phyloP scores from a whole-genome alignment of 2,888 invertebrate genomes.

The Geophilus truncorum region DNA sequence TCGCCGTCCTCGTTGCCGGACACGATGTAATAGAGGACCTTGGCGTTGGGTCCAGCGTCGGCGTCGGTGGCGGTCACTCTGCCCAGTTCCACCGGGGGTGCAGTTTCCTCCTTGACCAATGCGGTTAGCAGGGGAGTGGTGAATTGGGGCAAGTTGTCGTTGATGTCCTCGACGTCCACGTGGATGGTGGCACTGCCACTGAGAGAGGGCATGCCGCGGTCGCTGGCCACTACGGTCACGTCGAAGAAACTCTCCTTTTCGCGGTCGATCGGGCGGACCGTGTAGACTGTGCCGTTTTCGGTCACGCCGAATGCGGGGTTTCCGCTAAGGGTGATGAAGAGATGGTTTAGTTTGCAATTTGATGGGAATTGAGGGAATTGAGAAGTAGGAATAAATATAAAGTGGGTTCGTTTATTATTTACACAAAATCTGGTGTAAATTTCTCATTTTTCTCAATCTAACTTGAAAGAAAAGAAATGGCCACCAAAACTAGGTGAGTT shows the following conservation, averaged over 20 bases:
- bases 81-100: constrained; percentile 32
- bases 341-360: too few relatives aligned
- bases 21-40: constrained; percentile 65
- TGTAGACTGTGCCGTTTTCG: constrained; percentile 32
- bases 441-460: too few relatives aligned
- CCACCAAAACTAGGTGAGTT: too few relatives aligned
- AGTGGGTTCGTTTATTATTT: too few relatives aligned
- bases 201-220: constrained; percentile 34
- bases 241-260: constrained; percentile 32
- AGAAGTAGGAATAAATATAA: too few relatives aligned
- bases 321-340: too few relatives aligned
- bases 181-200: constrained; percentile 65
- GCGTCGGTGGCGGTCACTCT: constrained; percentile 59
- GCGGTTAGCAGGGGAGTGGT: constrained; percentile 60
- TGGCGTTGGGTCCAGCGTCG: constrained; percentile 64
- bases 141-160: constrained; percentile 80
- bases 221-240: constrained; percentile 32
- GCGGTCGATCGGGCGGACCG: constrained; percentile 34
- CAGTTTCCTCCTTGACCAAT: constrained; percentile 35
- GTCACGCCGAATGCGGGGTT: constrained; percentile 34
- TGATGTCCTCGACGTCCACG: constrained; percentile 67
- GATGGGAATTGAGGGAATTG: too few relatives aligned
- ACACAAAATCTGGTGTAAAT: too few relatives aligned
- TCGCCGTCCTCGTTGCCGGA: constrained; percentile 42
- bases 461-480: too few relatives aligned